A percentile compares a stretch with the other conserved stretches of the same genome.
Conservation (phyloP, 1,140 invertebrate genomes). For the Phymorhynchus buccinoides region DNA sequence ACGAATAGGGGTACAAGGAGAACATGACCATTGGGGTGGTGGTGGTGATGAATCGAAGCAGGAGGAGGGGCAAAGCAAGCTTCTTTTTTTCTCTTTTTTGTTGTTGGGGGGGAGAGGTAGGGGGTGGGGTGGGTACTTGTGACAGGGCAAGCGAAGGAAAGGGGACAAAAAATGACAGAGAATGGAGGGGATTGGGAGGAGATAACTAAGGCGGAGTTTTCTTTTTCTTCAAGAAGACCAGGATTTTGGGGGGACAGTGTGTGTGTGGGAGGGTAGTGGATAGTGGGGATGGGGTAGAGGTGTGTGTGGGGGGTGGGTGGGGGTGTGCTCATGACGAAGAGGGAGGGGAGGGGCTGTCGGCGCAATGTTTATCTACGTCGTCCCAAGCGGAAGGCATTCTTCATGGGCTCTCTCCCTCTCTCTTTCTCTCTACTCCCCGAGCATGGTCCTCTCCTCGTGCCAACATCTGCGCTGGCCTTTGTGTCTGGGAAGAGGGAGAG, state of each 20-base stretch:
- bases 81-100: too few relatives aligned
- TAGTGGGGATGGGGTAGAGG: neutral
- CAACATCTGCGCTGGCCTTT: neutral
- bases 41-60: neutral
- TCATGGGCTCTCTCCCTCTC: neutral
- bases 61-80: neutral
- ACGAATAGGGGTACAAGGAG: too few relatives aligned
- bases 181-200: neutral
- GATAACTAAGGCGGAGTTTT: too few relatives aligned
- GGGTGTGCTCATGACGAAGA: too few relatives aligned
- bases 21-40: too few relatives aligned
- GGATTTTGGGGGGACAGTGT: neutral
- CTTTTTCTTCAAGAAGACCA: too few relatives aligned
- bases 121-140: neutral
- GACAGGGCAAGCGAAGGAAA: neutral
- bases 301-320: neutral
- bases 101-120: neutral
- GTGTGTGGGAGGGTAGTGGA: neutral
- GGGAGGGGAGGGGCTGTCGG: neutral
- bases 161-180: neutral
- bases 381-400: conserved; percentile 2
- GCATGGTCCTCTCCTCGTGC: neutral
- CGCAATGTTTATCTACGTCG: conserved; percentile 18
- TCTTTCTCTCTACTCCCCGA: too few relatives aligned
- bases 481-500: neutral